phyloP scores from a whole-genome alignment of 2,888 invertebrate genomes.

The Hydrotaea diabolus region DNA sequence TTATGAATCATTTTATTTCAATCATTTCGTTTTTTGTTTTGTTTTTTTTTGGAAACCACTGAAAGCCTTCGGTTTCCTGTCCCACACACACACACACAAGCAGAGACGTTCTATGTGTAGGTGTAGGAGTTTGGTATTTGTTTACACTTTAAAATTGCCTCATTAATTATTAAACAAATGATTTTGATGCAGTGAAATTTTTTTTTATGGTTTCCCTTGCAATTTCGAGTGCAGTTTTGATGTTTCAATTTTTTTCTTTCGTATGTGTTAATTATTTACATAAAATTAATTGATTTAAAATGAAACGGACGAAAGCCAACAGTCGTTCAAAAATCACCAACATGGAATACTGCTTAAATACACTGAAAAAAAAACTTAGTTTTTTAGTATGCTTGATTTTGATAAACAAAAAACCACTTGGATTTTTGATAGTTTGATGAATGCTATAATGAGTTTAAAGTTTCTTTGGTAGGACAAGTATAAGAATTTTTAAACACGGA shows the following conservation, averaged over 20 bases:
- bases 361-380: no score
- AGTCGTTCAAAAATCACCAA: no score
- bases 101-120: no score
- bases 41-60: neutral
- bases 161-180: constrained; percentile 11
- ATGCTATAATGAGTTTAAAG: no score
- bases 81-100: neutral
- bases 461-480: no score
- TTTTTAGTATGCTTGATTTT: no score
- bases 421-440: no score
- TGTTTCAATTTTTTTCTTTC: neutral
- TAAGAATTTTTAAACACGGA: no score
- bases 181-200: neutral
- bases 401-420: no score
- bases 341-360: no score
- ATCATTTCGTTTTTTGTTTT: neutral
- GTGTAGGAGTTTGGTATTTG: no score
- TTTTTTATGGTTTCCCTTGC: neutral
- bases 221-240: neutral
- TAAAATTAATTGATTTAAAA: constrained; percentile 58
- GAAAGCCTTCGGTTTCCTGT: neutral
- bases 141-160: constrained; percentile 8
- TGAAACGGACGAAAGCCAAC: no score
- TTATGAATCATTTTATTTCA: constrained; percentile 1
- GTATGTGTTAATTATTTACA: constrained; percentile 48